Base-by-base conservation (phyloP, 2,113 vertebrate species). In the Aptenodytes patagonicus region DNA sequence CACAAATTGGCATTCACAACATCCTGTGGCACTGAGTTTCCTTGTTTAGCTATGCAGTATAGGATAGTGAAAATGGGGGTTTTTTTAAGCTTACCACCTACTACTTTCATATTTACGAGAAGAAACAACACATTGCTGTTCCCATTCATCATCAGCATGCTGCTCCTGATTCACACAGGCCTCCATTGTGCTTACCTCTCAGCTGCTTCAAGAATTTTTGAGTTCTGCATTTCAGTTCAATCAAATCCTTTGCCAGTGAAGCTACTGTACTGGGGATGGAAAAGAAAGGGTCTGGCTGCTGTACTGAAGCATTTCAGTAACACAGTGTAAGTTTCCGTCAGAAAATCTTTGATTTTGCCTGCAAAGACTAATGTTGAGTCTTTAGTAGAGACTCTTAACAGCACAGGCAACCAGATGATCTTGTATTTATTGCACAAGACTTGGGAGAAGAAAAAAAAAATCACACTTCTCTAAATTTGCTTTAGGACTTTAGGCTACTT, bases 121-220 rank as follows among this genome's bases (percentile, higher is more conserved):
- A 93, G 65, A 90, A 95, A 89, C 73, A 91, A 78, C 69, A 90
- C 60, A 54, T 19, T 91, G 64, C 77, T 87, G 69, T 91, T 94
- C 46, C 57, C 60, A 84, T 90, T 91, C 84, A 94, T 40, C 60
- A 81, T 21, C 87, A 87, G 84, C 61, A 82, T 62, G 73, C 84
- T 81, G 73, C 52, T 95, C 60, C 69, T 8, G 19, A 89, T 58
- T 91, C 87, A 89, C 54, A 90, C 20, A 72, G 83, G 54, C 78
- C 70, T 92, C 62, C n/a, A 61, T 8, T 83, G 51, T 87, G 57
- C 61, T 87, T 49, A 81, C 32, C 49, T 77, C 92, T 94, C 92
- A 94, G 84, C 60, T 85, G 87, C 81, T 91, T 91, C 87, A 80
- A 80, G 36, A 87, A 91, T 60, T 81, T 92, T 58, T 38, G 55